Evolutionary conservation across 2,888 invertebrate genomes (phyloP).

Genomic region (Hermodice carunculata): DNA sequence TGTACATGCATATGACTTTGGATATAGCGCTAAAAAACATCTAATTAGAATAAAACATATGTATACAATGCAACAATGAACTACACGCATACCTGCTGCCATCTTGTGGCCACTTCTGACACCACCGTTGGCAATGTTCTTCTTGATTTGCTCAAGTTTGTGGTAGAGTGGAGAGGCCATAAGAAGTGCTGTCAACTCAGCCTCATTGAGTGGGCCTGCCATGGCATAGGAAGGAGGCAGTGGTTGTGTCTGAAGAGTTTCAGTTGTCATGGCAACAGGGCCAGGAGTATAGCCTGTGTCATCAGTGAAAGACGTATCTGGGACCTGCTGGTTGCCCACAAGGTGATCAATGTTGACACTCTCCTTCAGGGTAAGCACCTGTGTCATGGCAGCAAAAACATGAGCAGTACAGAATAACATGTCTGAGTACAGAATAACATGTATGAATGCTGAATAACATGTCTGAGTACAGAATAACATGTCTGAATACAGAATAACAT

Average conservation of each 20-base stretch:
- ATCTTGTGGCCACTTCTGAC: slow-evolving; percentile 27
- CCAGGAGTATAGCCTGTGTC: slow-evolving; percentile 9
- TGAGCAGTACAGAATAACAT: too few species aligned
- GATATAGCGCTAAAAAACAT: too few species aligned
- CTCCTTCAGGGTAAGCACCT: slow-evolving; percentile 62
- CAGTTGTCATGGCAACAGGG: not conserved
- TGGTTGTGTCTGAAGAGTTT: not conserved
- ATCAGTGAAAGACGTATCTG: not conserved
- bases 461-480: too few species aligned
- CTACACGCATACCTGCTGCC: slow-evolving; percentile 38
- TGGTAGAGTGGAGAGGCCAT: slow-evolving; percentile 67
- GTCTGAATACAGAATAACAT: too few species aligned
- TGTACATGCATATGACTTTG: too few species aligned
- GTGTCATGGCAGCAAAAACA: too few species aligned
- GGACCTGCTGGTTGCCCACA: slow-evolving; percentile 1
- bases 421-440: too few species aligned
- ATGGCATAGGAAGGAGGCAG: slow-evolving; percentile 48
- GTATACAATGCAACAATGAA: too few species aligned
- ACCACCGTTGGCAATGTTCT: slow-evolving; percentile 52
- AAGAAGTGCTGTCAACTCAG: slow-evolving; percentile 60
- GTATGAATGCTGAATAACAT: too few species aligned
- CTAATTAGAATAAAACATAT: too few species aligned
- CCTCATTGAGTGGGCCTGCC: slow-evolving; percentile 63
- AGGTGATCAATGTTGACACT: slow-evolving; percentile 55
- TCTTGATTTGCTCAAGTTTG: slow-evolving; percentile 64